Percentiles rank a stretch among this genome's conserved stretches.
These are phyloP conservation scores for Gobio occitaniae DNA, from an alignment of 2,797 vertebrate species.

Conservation along the genomic window DNA sequence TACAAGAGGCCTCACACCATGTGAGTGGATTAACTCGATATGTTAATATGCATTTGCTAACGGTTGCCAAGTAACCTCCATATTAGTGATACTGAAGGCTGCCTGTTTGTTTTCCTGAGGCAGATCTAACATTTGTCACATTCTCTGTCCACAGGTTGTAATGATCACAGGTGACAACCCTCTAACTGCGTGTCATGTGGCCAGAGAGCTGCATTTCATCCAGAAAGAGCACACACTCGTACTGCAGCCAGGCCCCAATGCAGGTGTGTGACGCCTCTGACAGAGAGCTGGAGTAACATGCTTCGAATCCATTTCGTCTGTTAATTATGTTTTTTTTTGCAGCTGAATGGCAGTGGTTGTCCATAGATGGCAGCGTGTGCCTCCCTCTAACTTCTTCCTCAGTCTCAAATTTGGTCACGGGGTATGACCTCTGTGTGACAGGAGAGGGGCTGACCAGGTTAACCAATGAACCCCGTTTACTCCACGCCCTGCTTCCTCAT, in stretches of 20 bases:
- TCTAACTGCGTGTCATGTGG: constrained; percentile 94
- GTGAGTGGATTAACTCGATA: constrained; percentile 71
- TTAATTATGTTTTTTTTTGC: constrained; percentile 4
- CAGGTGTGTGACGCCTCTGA: constrained; percentile 70
- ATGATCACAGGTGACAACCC: constrained; percentile 99
- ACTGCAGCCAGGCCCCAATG: constrained; percentile 76
- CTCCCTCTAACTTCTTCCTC: constrained; percentile 75
- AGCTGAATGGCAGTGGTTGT: constrained; percentile 89
- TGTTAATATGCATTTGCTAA: background rate
- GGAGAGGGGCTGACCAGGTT: constrained; percentile 89
- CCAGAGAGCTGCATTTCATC: constrained; percentile 92
- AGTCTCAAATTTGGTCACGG: constrained; percentile 71
- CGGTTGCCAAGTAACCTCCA: background rate
- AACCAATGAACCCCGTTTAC: constrained; percentile 71
- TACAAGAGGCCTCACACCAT: constrained; percentile 93
- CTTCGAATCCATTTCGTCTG: background rate
- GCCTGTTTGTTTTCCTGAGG: background rate
- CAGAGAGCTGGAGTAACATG: constrained; percentile 18
- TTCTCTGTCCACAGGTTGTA: constrained; percentile 83
- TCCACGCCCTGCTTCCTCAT: constrained; percentile 86
- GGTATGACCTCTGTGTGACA: constrained; percentile 89
- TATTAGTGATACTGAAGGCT: too few relatives aligned
- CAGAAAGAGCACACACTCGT: constrained; percentile 87
- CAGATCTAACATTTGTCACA: background rate
- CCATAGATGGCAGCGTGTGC: constrained; percentile 81